These are phyloP conservation scores for Drosophila quadrilineata DNA, from an alignment of 1,140 invertebrate species.

Conservation along the genomic window DNA sequence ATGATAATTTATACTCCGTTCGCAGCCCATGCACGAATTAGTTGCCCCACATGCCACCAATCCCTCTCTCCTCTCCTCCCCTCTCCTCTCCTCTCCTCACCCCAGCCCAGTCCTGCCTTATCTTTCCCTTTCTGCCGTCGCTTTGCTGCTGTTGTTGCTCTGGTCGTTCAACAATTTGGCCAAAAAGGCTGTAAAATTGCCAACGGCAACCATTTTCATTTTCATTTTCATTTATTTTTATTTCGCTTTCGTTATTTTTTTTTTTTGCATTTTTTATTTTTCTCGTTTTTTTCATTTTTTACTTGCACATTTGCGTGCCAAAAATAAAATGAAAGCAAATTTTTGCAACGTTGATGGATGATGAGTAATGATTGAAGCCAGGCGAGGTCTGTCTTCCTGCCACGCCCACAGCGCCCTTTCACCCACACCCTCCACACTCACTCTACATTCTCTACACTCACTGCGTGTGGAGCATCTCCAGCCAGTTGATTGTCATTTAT, in stretches of 20 bases:
- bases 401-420: not conserved
- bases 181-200: slow-evolving; percentile 55
- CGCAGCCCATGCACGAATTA: slow-evolving; percentile 65
- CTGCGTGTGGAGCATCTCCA: not conserved
- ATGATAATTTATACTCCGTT: slow-evolving; percentile 78
- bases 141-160: not conserved
- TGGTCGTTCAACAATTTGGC: slow-evolving; percentile 19
- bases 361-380: slow-evolving; percentile 80
- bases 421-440: not conserved
- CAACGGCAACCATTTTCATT: slow-evolving; percentile 66
- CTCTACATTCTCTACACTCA: not conserved
- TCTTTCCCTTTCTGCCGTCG: too few relatives aligned
- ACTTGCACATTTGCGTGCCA: slow-evolving; percentile 68
- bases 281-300: slow-evolving; percentile 57
- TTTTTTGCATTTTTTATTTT: slow-evolving; percentile 13
- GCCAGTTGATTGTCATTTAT: slow-evolving; percentile 66
- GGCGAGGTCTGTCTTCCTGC: slow-evolving; percentile 49
- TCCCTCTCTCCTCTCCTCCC: too few relatives aligned
- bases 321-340: slow-evolving; percentile 54
- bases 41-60: slow-evolving; percentile 23
- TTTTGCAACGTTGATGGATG: slow-evolving; percentile 77
- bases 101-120: not conserved
- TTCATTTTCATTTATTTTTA: slow-evolving; percentile 63
- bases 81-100: not conserved
- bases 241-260: slow-evolving; percentile 22